Conservation (phyloP, 2,888 invertebrate species). For the Lampropteryx suffumata region DNA sequence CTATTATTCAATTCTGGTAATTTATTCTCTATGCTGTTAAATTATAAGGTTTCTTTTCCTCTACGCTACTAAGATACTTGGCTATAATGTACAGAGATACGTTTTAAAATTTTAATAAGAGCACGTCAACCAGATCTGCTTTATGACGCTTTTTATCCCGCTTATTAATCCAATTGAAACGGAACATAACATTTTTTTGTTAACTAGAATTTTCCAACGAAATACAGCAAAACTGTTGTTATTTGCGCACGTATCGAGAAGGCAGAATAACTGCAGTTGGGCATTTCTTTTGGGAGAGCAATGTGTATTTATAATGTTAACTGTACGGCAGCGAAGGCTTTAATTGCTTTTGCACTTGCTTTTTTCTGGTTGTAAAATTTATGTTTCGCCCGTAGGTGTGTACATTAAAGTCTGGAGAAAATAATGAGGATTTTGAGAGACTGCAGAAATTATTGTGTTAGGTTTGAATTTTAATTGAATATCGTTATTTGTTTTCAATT, state of each 20-base stretch:
- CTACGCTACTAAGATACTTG: slow-evolving; percentile 3
- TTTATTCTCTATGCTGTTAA: slow-evolving; percentile 5
- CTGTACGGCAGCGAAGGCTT: slow-evolving; percentile 23
- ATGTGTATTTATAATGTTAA: slow-evolving; percentile 28
- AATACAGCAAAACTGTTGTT: slow-evolving; percentile 19
- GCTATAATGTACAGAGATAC: slow-evolving; percentile 14
- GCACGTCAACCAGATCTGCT: slow-evolving; percentile 45
- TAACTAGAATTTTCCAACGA: slow-evolving; percentile 9
- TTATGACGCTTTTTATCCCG: slow-evolving; percentile 44
- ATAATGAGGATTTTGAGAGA: slow-evolving; percentile 24
- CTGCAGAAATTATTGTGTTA: slow-evolving; percentile 35
- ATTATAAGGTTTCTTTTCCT: slow-evolving; percentile 28
- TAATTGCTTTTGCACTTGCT: slow-evolving; percentile 29
- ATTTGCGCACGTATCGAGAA: slow-evolving; percentile 20
- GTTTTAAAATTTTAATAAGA: slow-evolving; percentile 59
- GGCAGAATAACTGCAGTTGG: slow-evolving; percentile 26
- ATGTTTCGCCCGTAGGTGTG: slow-evolving; percentile 27
- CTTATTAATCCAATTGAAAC: slow-evolving; percentile 53
- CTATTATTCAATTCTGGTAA: slow-evolving; percentile 1
- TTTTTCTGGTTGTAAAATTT: slow-evolving; percentile 26
- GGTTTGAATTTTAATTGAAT: slow-evolving; percentile 2
- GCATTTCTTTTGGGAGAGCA: slow-evolving; percentile 24
- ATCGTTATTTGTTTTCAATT: not conserved
- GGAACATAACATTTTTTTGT: slow-evolving; percentile 37
- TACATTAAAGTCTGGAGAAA: slow-evolving; percentile 22